Evolutionary conservation across 2,888 invertebrate species (phyloP).

Genomic region (Heliconius charithonia): DNA sequence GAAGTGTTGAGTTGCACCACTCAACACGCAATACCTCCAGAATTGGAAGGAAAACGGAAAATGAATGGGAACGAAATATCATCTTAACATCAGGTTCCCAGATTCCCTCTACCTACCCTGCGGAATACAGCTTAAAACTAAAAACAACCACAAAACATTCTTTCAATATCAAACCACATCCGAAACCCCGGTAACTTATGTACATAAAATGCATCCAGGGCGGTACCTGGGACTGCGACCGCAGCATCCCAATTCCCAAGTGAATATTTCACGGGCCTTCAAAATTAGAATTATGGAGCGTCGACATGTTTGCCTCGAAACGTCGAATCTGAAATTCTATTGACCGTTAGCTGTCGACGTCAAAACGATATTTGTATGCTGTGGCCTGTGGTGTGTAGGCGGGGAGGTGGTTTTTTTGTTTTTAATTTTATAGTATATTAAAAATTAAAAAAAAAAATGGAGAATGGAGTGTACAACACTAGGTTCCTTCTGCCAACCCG

Average conservation of each 20-base stretch:
- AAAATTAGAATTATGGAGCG: conserved; percentile 62
- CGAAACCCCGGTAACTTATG: conserved; percentile 10
- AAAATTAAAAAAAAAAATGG: too few relatives aligned
- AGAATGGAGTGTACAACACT: too few relatives aligned
- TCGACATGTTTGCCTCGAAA: conserved; percentile 59
- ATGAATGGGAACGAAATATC: too few relatives aligned
- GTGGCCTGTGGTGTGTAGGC: conserved; percentile 10
- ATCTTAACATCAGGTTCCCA: too few relatives aligned
- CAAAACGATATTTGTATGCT: conserved; percentile 26
- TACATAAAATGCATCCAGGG: conserved; percentile 47
- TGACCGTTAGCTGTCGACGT: conserved; percentile 59
- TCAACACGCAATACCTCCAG: too few relatives aligned
- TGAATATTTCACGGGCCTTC: conserved; percentile 62
- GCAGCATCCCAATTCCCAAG: conserved; percentile 38
- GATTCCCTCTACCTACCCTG: too few relatives aligned
- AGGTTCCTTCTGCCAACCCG: too few relatives aligned
- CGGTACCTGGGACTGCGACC: conserved; percentile 43
- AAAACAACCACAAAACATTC: too few relatives aligned
- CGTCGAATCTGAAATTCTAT: conserved; percentile 66
- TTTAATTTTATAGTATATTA: not conserved
- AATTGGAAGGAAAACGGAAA: too few relatives aligned
- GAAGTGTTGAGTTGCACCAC: too few relatives aligned
- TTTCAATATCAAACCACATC: not conserved
- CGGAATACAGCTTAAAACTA: too few relatives aligned
- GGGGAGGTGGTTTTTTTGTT: not conserved